A percentile compares a stretch with the other conserved stretches of the same genome.
These are phyloP conservation scores for Drosophila multiciliata DNA, from an alignment of 2,888 invertebrate genomes.

Conservation along the genomic window DNA sequence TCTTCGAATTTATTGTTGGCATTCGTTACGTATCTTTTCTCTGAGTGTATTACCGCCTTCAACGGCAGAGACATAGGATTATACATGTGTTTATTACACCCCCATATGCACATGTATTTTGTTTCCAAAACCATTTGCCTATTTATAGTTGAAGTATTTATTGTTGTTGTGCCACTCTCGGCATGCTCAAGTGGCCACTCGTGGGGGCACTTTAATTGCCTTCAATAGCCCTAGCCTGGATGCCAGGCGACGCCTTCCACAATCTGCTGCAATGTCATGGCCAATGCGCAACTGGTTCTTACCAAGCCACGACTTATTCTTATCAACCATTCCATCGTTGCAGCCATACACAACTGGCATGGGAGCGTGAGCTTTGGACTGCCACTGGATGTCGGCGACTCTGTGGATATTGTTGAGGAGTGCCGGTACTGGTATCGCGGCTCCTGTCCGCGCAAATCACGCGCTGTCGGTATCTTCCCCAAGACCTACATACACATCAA, in stretches of 20 bases:
- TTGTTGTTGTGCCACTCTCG: conserved; percentile 76
- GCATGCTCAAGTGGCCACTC: conserved; percentile 78
- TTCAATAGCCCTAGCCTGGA: conserved; percentile 31
- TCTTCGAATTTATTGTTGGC: neutral
- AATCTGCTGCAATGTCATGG: conserved; percentile 64
- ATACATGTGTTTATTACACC: conserved; percentile 16
- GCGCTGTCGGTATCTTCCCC: conserved; percentile 90
- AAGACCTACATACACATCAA: conserved; percentile 93
- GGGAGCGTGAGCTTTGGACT: conserved; percentile 92
- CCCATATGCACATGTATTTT: conserved; percentile 51
- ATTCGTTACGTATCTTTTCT: neutral
- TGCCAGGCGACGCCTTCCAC: conserved; percentile 10
- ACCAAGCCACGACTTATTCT: conserved; percentile 20
- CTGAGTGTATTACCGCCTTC: neutral
- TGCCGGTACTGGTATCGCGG: conserved; percentile 94
- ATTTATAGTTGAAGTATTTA: conserved; percentile 82
- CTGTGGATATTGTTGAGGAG: conserved; percentile 96
- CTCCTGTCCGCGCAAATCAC: conserved; percentile 91
- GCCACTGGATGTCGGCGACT: conserved; percentile 95
- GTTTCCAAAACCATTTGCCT: conserved; percentile 76
- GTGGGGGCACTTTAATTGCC: conserved; percentile 73
- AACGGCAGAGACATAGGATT: conserved; percentile 10
- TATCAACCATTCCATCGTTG: conserved; percentile 8
- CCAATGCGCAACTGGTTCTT: conserved; percentile 67
- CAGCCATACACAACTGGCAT: conserved; percentile 96